Evolutionary conservation across 53 echinoderm and acorn worm genomes (phyloP).

Genomic region (Paelopatides confundens): DNA sequence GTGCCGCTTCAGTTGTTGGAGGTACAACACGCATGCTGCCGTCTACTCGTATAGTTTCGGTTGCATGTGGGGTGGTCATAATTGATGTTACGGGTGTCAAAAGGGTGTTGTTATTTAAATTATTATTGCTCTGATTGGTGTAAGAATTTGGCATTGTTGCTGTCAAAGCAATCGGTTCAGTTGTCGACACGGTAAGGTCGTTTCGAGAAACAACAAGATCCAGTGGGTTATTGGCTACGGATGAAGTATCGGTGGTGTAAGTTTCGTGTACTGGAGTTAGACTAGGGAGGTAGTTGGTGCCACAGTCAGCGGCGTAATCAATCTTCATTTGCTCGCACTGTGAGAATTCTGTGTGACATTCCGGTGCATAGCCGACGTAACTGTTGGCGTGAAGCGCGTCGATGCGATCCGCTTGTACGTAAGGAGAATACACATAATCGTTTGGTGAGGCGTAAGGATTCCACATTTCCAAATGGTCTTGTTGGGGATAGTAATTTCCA

Average conservation of each 20-base stretch:
- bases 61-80: not conserved
- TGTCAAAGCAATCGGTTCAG: not conserved
- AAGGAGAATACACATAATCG: conserved; percentile 30
- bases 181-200: not conserved
- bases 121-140: not conserved
- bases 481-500: conserved; percentile 45
- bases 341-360: not conserved
- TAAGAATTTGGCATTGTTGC: not conserved
- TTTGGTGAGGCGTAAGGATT: conserved; percentile 51
- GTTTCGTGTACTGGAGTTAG: conserved; percentile 22
- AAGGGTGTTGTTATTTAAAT: not conserved
- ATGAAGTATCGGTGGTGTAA: conserved; percentile 12
- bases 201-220: conserved; percentile 30
- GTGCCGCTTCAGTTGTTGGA: not conserved
- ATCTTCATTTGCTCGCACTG: conserved; percentile 47
- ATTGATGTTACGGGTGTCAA: conserved; percentile 30
- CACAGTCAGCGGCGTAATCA: conserved; percentile 3
- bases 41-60: not conserved
- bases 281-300: conserved; percentile 5
- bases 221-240: conserved; percentile 12
- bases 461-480: conserved; percentile 51
- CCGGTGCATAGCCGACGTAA: conserved; percentile 32
- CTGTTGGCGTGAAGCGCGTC: conserved; percentile 23
- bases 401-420: conserved; percentile 11
- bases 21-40: not conserved